phyloP scores from a whole-genome alignment of 2,888 invertebrate species.

The Mesorhabditis sp. region DNA sequence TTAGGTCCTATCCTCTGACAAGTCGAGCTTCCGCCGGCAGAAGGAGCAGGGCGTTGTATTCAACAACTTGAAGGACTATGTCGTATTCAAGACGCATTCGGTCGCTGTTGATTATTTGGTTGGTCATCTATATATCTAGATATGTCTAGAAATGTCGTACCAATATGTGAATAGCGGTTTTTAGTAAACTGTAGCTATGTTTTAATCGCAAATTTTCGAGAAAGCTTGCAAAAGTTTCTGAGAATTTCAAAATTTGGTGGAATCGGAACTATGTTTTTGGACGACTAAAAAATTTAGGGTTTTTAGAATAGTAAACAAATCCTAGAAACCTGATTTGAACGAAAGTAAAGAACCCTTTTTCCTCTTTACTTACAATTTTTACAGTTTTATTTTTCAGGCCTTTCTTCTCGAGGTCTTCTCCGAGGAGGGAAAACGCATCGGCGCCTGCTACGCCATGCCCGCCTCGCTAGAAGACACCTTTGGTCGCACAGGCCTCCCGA shows the following conservation, averaged over 20 bases:
- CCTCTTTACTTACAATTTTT: not conserved
- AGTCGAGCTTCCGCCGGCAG: slow-evolving; percentile 42
- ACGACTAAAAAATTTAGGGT: not conserved
- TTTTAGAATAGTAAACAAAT: not conserved
- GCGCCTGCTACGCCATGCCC: slow-evolving; percentile 39
- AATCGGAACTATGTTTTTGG: no score
- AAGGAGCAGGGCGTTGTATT: slow-evolving; percentile 37
- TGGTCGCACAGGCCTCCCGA: slow-evolving; percentile 48
- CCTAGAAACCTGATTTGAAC: no score
- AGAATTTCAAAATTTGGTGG: no score
- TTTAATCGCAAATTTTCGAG: no score
- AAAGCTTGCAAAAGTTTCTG: no score
- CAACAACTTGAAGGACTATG: slow-evolving; percentile 43
- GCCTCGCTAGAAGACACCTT: slow-evolving; percentile 42
- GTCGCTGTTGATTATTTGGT: slow-evolving; percentile 50
- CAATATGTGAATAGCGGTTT: not conserved
- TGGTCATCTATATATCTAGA: no score
- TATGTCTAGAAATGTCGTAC: no score
- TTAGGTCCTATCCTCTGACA: not conserved
- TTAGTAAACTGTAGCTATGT: not conserved
- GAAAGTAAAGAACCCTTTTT: no score
- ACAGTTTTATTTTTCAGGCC: slow-evolving; percentile 17
- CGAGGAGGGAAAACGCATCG: slow-evolving; percentile 37
- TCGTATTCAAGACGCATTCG: slow-evolving; percentile 47
- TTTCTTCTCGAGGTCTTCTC: slow-evolving; percentile 39